A percentile compares a stretch with the other conserved stretches of the same genome.
Evolutionary conservation across 2,113 vertebrate genomes (phyloP).

Genomic region (Dolichallabes microphthalmus): DNA sequence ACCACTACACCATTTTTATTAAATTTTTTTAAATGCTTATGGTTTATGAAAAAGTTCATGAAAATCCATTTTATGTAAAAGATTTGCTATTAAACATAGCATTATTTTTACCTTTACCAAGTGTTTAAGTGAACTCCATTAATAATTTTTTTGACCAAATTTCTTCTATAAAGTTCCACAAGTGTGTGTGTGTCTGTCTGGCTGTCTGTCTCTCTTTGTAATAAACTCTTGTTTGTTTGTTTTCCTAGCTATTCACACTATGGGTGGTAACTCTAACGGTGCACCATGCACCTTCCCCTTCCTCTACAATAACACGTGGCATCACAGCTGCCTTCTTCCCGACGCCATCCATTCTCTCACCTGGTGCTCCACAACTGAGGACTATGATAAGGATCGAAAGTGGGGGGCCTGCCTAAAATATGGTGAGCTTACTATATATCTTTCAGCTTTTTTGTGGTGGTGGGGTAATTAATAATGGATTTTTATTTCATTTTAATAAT

Average conservation of each 20-base stretch:
- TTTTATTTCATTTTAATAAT: neutral
- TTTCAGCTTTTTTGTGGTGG: neutral
- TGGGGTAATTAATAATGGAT: neutral
- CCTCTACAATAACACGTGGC: conserved; percentile 78
- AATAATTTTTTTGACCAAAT: too few relatives aligned
- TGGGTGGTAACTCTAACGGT: conserved; percentile 81
- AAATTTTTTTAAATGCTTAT: too few relatives aligned
- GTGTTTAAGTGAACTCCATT: too few relatives aligned
- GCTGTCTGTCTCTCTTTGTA: neutral
- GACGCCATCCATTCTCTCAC: conserved; percentile 27
- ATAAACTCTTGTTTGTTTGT: conserved; percentile 9
- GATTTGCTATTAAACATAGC: too few relatives aligned
- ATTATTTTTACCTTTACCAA: too few relatives aligned
- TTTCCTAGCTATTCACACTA: conserved; percentile 79
- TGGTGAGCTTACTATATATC: conserved; percentile 66
- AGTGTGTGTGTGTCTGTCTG: too few relatives aligned
- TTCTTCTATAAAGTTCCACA: too few relatives aligned
- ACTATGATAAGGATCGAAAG: conserved; percentile 72
- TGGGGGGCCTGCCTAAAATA: conserved; percentile 85
- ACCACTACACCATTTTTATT: too few relatives aligned
- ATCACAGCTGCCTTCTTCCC: conserved; percentile 80
- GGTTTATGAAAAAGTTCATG: too few relatives aligned
- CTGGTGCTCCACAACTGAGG: conserved; percentile 84
- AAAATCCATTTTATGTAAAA: too few relatives aligned
- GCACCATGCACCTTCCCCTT: conserved; percentile 90